Evolutionary conservation across 2,888 invertebrate genomes (phyloP).

Genomic region (Drosophila fulvimacula): DNA sequence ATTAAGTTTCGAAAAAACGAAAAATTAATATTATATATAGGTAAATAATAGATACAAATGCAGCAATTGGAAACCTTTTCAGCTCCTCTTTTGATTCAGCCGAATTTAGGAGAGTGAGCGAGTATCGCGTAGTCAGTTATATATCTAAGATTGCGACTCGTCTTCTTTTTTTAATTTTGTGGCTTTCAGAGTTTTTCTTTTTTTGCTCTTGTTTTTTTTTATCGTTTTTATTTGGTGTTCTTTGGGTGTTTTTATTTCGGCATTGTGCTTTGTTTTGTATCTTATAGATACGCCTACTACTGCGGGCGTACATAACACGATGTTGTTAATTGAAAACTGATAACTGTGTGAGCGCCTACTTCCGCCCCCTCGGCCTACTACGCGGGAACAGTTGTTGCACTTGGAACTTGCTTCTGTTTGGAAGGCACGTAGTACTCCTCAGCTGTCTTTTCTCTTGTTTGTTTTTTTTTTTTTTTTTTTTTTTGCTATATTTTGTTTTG

Average conservation of each 20-base stretch:
- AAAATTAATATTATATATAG: neutral
- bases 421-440: constrained; percentile 29
- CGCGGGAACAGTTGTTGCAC: constrained; percentile 36
- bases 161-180: constrained; percentile 6
- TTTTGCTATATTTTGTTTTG: constrained; percentile 11
- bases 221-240: constrained; percentile 19
- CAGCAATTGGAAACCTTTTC: neutral
- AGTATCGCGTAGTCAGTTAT: neutral
- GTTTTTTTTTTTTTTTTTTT: constrained; percentile 12
- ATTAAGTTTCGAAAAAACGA: no score
- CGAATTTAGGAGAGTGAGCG: neutral
- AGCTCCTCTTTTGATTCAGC: neutral
- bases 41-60: neutral
- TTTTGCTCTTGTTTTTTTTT: constrained; percentile 20
- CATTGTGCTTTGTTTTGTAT: constrained; percentile 58
- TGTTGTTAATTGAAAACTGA: constrained; percentile 82
- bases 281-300: constrained; percentile 59
- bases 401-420: constrained; percentile 59
- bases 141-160: neutral
- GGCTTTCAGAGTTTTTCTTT: constrained; percentile 3
- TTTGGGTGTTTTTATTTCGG: constrained; percentile 37
- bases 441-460: constrained; percentile 8
- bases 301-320: constrained; percentile 68
- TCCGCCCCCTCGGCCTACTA: neutral
- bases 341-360: constrained; percentile 49